Percentiles rank a stretch among this genome's conserved stretches.
phyloP scores from a whole-genome alignment of 2,888 invertebrate species.

The Eugnorisma glareosa region DNA sequence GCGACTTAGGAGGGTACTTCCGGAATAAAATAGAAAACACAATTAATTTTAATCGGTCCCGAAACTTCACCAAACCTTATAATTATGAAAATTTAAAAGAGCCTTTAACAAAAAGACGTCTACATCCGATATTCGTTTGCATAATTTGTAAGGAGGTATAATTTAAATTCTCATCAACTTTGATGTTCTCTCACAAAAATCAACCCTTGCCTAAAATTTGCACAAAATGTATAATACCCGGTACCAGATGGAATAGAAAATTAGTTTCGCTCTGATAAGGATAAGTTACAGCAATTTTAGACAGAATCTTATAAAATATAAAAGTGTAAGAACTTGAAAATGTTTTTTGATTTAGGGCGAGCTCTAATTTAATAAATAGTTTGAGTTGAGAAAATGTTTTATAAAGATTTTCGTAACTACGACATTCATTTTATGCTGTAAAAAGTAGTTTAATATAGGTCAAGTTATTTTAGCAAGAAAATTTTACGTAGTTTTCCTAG shows the following conservation, averaged over 20 bases:
- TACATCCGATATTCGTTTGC: slow-evolving; percentile 72
- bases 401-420: slow-evolving; percentile 28
- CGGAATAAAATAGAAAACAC: slow-evolving; percentile 30
- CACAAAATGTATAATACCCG: slow-evolving; percentile 69
- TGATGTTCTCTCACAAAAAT: slow-evolving; percentile 75
- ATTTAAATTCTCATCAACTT: slow-evolving; percentile 75
- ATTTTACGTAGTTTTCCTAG: background rate
- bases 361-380: slow-evolving; percentile 54
- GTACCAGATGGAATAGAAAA: slow-evolving; percentile 72
- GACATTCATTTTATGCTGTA: background rate
- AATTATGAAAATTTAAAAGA: slow-evolving; percentile 61
- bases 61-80: slow-evolving; percentile 49
- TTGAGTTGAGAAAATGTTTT: slow-evolving; percentile 33
- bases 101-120: slow-evolving; percentile 62
- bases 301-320: slow-evolving; percentile 55
- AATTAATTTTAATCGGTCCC: slow-evolving; percentile 46
- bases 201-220: slow-evolving; percentile 73
- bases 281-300: slow-evolving; percentile 65
- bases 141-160: slow-evolving; percentile 75
- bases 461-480: background rate
- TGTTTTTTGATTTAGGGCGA: slow-evolving; percentile 51
- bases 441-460: slow-evolving; percentile 19
- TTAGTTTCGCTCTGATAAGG: slow-evolving; percentile 69
- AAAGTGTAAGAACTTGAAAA: slow-evolving; percentile 47
- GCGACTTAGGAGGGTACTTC: background rate